Conservation (phyloP, 2,797 vertebrate species). For the Scolopax bukidnonensis region DNA sequence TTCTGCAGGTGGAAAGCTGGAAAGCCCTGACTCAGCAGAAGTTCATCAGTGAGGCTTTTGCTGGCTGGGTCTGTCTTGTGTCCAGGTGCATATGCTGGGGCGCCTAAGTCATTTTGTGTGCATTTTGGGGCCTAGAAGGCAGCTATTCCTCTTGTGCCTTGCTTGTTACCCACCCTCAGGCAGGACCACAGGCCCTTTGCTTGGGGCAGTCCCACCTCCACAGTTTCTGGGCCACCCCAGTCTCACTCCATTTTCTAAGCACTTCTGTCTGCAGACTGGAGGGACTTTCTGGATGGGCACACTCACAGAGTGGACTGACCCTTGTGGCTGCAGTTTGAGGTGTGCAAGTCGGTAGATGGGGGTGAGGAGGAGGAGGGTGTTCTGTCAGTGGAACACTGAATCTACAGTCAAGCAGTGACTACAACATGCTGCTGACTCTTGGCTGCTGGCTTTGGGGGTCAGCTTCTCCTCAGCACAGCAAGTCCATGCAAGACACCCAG, state of each 20-base stretch:
- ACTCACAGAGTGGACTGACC: background rate
- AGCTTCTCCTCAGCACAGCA: background rate
- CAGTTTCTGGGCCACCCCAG: background rate
- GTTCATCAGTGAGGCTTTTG: background rate
- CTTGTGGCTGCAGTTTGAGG: background rate
- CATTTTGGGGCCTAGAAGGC: background rate
- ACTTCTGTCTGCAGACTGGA: background rate
- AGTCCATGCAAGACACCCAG: background rate
- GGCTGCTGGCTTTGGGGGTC: background rate
- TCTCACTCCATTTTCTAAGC: background rate
- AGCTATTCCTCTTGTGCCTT: background rate
- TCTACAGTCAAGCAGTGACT: background rate
- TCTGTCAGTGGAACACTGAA: background rate
- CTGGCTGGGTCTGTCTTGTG: background rate
- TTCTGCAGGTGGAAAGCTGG: background rate
- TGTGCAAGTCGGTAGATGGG: background rate
- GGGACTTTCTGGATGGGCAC: background rate
- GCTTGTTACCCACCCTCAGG: background rate
- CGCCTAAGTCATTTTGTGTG: background rate
- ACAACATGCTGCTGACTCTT: background rate
- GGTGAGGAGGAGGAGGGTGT: background rate
- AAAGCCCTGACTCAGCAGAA: background rate
- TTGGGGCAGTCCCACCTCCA: background rate
- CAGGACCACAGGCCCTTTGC: background rate
- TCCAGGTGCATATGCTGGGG: background rate